Evolutionary conservation across 2,888 invertebrate genomes (phyloP), one percentile per base, ranked within the genome.

Genomic region (Agrotis clavis): DNA sequence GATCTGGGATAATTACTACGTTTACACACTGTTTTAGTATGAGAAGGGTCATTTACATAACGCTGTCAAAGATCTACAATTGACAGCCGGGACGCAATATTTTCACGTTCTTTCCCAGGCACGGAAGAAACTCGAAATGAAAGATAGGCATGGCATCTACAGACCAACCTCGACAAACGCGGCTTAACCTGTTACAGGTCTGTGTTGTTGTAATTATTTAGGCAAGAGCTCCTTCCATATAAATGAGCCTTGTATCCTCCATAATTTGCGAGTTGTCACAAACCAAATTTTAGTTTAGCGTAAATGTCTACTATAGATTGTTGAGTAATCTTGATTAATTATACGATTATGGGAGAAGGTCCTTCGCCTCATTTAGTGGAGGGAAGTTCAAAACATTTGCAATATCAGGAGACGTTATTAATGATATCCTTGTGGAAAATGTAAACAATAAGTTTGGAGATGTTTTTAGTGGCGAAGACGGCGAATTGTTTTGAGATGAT

Each of bases 1-100:
- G 90, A 91, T 90, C 90, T 87, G 69, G 87, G 86, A 87, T 90
- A 89, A 90, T 91, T 89, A 86, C 87, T 77, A 68, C 83, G 81
- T 87, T 90, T 87, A 90, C 88, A 85, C 82, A 79, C 80, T 71
- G 79, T 74, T 80, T 77, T 74, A 82, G 80, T 71, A 74, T 71
- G 78, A 74, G 45, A 25, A 76, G 18, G 47, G 18, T 68, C 57
- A 51, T 77, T 77, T 57, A 35, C n/a, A n/a, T n/a, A n/a, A n/a
- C n/a, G 1, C 35, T 35, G 35, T 35, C 35, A 35, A 35, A 35
- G 35, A 35, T 35, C 9, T 35, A 35, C 35, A 9, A 35, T 9
- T 35, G 35, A 35, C 35, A 35, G 9, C 35, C 35, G 35, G 7
- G 7, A 7, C 35, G n/a, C 35, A 35, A 35, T 0, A 5, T 4